Conservation (phyloP, 1,140 invertebrate species). For the Lanistes nyassanus region DNA sequence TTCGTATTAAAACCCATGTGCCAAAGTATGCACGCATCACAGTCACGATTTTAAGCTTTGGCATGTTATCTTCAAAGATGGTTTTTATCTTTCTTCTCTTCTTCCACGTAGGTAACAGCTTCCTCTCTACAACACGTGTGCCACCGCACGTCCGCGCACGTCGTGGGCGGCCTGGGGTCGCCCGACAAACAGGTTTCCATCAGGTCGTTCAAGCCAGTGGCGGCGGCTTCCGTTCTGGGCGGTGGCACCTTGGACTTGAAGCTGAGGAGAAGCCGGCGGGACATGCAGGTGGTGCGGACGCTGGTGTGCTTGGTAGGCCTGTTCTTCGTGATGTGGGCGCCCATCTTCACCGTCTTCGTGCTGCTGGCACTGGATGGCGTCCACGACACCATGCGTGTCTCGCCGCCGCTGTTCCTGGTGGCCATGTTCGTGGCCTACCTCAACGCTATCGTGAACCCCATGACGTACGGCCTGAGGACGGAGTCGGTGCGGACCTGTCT, state of each 20-base stretch:
- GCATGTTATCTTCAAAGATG: too few species aligned
- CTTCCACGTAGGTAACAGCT: too few species aligned
- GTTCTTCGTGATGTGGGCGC: slow-evolving; percentile 55
- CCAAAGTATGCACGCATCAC: too few species aligned
- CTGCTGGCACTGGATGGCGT: slow-evolving; percentile 40
- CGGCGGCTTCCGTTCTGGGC: too few species aligned
- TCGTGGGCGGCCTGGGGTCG: too few species aligned
- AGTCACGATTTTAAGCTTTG: too few species aligned
- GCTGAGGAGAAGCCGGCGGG: background rate
- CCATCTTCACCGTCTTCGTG: slow-evolving; percentile 47
- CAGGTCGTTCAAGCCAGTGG: too few species aligned
- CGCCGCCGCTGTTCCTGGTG: slow-evolving; percentile 43
- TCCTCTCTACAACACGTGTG: too few species aligned
- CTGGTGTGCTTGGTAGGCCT: slow-evolving; percentile 48
- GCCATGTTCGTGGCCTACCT: slow-evolving; percentile 36
- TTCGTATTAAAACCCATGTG: too few species aligned
- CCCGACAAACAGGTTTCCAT: too few species aligned
- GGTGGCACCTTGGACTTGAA: background rate
- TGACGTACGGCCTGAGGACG: slow-evolving; percentile 52
- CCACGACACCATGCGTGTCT: slow-evolving; percentile 31
- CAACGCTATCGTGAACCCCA: slow-evolving; percentile 55
- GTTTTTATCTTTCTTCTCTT: too few species aligned
- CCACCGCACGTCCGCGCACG: too few species aligned
- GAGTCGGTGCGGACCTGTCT: slow-evolving; percentile 26
- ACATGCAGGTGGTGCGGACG: slow-evolving; percentile 40